Evolutionary conservation across 2,888 invertebrate genomes (phyloP), one percentile per base, ranked within the genome.

Genomic region (Limnephilus rhombicus): DNA sequence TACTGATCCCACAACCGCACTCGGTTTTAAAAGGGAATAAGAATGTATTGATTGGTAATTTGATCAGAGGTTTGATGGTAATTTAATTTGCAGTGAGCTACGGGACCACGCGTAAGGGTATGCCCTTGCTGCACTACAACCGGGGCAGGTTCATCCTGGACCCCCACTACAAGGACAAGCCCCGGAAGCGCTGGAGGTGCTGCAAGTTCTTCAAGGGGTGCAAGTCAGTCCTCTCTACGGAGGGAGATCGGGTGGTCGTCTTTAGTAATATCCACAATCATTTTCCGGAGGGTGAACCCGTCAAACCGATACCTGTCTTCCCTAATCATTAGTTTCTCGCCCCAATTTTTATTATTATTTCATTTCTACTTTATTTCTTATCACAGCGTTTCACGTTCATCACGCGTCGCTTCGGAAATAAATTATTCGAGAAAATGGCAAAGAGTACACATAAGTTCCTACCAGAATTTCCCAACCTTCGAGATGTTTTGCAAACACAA

Each of bases 101-200:
- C 41, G 86, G 53, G 24, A 82, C 85, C 31, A 92, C 93, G 41
- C 86, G 41, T 15, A 86, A 31, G 31, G 93, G 93, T 12, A 90
- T 53, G 13, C 45, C 86, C 9, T 49, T 92, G n/a, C 88, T 93
- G 41, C 29, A 85, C 41, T 86, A 91, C 82, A 82, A 89, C n/a
- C 89, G 91, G 18, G 49, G 81, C 49, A 90, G 91, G 41, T 91
- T 53, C 68, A 41, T 80, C 68, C 80, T 68, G 15, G 90, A 92
- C 31, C 85, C 68, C 24, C n/a, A 89, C 31, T 91, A 85, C n/a
- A 86, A 82, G 82, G n/a, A 85, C 80, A 87, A 90, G 29, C 45
- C 24, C 29, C 85, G 89, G 37, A 53, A 53, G n/a, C 34, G 92
- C n/a, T 93, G 93, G 93, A 82, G 53, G 41, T 93, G 92, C 34